These are phyloP conservation scores for Theristicus caerulescens DNA, from an alignment of 2,113 vertebrate genomes.

Conservation along the genomic window DNA sequence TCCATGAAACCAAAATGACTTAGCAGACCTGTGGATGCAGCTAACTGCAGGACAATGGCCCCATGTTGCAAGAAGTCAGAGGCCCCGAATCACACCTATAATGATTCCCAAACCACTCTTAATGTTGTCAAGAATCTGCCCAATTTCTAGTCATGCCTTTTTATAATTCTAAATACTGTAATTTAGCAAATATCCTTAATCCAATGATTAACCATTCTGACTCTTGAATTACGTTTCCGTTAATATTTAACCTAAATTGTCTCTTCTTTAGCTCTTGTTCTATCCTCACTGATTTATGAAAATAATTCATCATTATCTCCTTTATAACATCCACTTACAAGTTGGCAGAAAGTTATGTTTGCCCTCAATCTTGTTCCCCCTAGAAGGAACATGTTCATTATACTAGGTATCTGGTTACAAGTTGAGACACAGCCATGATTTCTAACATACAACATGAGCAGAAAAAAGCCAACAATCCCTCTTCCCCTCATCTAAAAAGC, in stretches of 20 bases:
- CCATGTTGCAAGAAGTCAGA: not conserved
- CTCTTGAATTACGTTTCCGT: not conserved
- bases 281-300: not conserved
- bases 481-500: not conserved
- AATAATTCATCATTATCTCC: constrained; percentile 15
- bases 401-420: not conserved
- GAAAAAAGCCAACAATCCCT: not conserved
- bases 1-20: not conserved
- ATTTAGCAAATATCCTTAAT: not conserved
- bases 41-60: not conserved
- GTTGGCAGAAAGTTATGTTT: not conserved
- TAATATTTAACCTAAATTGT: constrained; percentile 12
- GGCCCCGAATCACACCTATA: not conserved
- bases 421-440: not conserved
- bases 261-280: not conserved
- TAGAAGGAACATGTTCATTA: not conserved
- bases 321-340: not conserved
- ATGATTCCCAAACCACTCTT: not conserved
- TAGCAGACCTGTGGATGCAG: not conserved
- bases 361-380: not conserved
- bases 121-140: not conserved
- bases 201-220: not conserved
- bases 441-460: not conserved
- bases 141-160: not conserved
- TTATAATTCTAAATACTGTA: not conserved